These are phyloP conservation scores for Cygnus atratus DNA, from an alignment of 2,113 vertebrate genomes.

Conservation along the genomic window DNA sequence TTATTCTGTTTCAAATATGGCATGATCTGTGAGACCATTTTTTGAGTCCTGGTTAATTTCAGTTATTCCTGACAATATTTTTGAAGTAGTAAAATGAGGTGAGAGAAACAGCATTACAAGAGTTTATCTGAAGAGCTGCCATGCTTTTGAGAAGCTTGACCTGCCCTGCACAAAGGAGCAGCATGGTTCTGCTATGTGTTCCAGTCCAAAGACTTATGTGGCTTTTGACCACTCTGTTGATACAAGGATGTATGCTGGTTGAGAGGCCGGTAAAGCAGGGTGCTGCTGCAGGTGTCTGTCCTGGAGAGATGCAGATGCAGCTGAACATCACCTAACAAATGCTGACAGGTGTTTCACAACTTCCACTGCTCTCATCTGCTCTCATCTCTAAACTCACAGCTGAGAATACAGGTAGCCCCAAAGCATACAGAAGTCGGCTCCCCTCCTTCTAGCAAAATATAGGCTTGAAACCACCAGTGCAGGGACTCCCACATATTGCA, in stretches of 20 bases:
- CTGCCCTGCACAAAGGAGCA: neutral
- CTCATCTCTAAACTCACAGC: too few relatives aligned
- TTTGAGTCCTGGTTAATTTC: neutral
- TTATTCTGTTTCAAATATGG: neutral
- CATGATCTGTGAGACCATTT: neutral
- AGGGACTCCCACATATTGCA: neutral
- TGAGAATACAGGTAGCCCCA: neutral
- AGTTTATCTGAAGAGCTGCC: neutral
- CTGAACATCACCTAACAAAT: neutral
- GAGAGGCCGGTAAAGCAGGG: neutral
- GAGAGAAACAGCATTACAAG: neutral
- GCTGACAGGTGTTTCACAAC: neutral
- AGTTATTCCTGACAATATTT: neutral
- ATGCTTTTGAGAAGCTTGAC: neutral
- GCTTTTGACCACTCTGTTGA: neutral
- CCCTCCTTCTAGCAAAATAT: neutral
- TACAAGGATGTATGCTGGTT: rapidly evolving
- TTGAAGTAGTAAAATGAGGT: neutral
- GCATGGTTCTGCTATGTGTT: rapidly evolving
- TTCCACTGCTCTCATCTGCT: neutral
- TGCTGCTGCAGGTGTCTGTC: neutral
- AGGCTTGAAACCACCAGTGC: neutral
- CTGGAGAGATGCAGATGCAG: neutral
- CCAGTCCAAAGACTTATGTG: neutral
- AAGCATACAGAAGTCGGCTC: neutral